Evolutionary conservation across 2,888 invertebrate genomes (phyloP).

Genomic region (Neria commutata): DNA sequence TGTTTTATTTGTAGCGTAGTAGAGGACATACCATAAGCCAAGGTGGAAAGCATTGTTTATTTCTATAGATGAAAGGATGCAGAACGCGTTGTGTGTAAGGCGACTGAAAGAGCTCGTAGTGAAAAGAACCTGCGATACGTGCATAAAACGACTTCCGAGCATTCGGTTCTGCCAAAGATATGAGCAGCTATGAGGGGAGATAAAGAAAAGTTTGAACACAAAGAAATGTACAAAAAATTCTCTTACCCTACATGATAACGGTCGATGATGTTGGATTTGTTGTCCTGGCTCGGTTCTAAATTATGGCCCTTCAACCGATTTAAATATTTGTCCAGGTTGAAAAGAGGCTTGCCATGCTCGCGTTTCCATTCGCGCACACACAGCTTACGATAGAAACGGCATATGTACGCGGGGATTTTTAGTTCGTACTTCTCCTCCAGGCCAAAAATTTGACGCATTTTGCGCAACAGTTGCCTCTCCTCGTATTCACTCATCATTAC

Average conservation of each 20-base stretch:
- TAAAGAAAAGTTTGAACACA: neutral
- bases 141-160: constrained; percentile 59
- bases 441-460: constrained; percentile 48
- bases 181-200: constrained; percentile 48
- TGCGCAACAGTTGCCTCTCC: constrained; percentile 51
- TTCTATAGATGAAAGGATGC: constrained; percentile 84
- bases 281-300: constrained; percentile 18
- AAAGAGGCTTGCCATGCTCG: constrained; percentile 65
- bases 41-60: constrained; percentile 68
- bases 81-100: constrained; percentile 74
- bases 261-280: constrained; percentile 51
- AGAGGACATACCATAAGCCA: constrained; percentile 75
- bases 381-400: constrained; percentile 67
- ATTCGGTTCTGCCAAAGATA: constrained; percentile 40
- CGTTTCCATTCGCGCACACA: constrained; percentile 66
- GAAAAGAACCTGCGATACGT: constrained; percentile 64
- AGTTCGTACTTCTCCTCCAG: constrained; percentile 43
- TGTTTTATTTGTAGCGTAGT: too few species aligned
- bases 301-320: constrained; percentile 20
- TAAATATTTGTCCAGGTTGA: constrained; percentile 65
- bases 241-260: constrained; percentile 48
- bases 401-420: constrained; percentile 52
- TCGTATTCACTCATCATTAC: constrained; percentile 54
- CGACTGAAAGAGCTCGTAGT: constrained; percentile 69
- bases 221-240: neutral